Base-by-base conservation (phyloP, 2,888 invertebrate genomes). In the Melieria crassipennis region DNA sequence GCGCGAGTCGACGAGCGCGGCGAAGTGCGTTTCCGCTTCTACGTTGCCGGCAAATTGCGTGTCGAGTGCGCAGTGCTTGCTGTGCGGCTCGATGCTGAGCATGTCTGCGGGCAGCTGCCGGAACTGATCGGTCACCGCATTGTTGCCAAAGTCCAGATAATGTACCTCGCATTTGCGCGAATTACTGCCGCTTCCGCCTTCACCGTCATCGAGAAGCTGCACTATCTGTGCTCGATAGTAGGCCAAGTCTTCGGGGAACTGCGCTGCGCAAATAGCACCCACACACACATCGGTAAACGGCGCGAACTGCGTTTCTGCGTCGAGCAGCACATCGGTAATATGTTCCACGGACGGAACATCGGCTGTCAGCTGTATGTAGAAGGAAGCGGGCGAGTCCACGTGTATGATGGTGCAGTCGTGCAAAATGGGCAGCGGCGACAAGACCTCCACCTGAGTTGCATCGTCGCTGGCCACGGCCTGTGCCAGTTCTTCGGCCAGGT, bases 181-280 rank as follows among this genome's bases (percentile, higher is more conserved):
- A 30, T 30, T 3, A 30, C 30, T 30, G 3, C 30, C 30, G 30
- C 30, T 30, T 30, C 30, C 30, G 30, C 30, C 3, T 3, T 30
- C 30, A 75, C 92, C 92, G 3, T 89, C 88, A 75, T 92, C 92
- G 0, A 93, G 89, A 80, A 94, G 93, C 43, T 96, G 89, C 4
- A 82, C 71, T 10, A 98, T 92, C 82, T 92, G 91, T 0, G 96
- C 97, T 74, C 98, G 89, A 86, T 98, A 98, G 95, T 96, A 99
- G 75, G 91, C 90, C 47, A 92, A 91, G 83, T 97, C 96, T 4
- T 91, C 91, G 1, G 91, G 90, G 84, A 94, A 97, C 79, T 92
- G 92, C 2, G 97, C 97, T 58, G 91, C 88, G 79, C 93, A 94
- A 0, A 91, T 77, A 0, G 90, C 89, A 10, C 91, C 91, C 70